These are phyloP conservation scores for Heliconius hortense DNA, from an alignment of 2,888 invertebrate species.

Conservation along the genomic window DNA sequence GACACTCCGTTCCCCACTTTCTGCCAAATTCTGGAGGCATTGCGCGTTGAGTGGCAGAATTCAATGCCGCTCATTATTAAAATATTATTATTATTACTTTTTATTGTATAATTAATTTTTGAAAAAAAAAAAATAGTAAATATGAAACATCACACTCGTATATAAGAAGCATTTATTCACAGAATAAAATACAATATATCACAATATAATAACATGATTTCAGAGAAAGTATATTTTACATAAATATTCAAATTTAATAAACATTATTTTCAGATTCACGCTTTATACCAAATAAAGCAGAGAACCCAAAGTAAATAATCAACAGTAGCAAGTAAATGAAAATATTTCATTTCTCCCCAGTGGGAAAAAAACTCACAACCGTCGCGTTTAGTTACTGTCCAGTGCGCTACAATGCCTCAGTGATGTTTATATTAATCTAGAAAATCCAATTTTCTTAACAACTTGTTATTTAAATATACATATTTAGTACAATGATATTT, in stretches of 20 bases:
- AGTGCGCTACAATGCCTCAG: not conserved
- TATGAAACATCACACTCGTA: not conserved
- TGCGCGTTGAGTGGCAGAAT: too few species aligned
- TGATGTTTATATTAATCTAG: constrained; percentile 5
- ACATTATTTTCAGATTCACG: too few species aligned
- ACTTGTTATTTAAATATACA: constrained; percentile 60
- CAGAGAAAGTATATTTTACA: not conserved
- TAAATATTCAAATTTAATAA: too few species aligned
- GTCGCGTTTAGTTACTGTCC: not conserved
- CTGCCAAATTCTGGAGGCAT: too few species aligned
- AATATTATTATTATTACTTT: too few species aligned
- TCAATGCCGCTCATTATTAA: too few species aligned
- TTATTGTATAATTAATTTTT: not conserved
- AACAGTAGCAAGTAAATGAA: not conserved
- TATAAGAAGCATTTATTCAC: not conserved
- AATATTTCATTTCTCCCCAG: not conserved
- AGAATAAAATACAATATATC: not conserved
- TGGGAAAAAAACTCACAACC: not conserved
- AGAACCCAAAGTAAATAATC: too few species aligned
- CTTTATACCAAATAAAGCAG: too few species aligned
- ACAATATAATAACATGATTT: not conserved
- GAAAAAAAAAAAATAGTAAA: not conserved
- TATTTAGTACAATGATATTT: constrained; percentile 71
- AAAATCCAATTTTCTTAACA: constrained; percentile 55
- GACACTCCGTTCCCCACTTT: too few species aligned